Conservation (phyloP, 2,888 invertebrate species). For the Fabriciana adippe region DNA sequence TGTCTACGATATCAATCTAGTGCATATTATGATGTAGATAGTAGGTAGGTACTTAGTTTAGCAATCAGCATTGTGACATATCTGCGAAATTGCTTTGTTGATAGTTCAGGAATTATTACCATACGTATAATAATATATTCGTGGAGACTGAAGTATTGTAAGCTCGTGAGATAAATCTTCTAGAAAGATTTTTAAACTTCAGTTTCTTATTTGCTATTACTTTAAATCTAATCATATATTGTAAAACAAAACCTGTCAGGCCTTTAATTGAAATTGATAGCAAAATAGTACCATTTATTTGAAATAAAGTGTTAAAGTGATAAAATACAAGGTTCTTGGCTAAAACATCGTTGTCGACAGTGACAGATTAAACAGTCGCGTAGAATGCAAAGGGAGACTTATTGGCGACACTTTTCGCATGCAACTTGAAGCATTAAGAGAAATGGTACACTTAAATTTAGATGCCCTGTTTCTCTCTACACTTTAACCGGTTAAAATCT, state of each 20-base stretch:
- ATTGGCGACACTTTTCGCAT: constrained; percentile 56
- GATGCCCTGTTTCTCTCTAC: background rate
- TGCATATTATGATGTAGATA: constrained; percentile 5
- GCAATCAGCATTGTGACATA: constrained; percentile 21
- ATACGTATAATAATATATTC: constrained; percentile 15
- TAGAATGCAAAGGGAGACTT: constrained; percentile 64
- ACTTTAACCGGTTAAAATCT: background rate
- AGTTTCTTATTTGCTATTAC: background rate
- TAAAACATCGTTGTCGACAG: constrained; percentile 24
- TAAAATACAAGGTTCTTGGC: constrained; percentile 17
- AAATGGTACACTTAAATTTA: constrained; percentile 19
- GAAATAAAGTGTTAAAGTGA: constrained; percentile 18
- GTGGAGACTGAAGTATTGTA: background rate
- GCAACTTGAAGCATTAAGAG: constrained; percentile 17
- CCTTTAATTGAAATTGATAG: too few species aligned
- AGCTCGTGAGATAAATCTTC: constrained; percentile 2
- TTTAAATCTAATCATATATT: background rate
- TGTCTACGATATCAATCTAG: constrained; percentile 12
- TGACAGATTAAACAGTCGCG: constrained; percentile 24
- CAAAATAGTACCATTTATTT: background rate
- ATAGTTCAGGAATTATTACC: constrained; percentile 21
- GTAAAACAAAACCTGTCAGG: background rate
- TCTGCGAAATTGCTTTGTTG: constrained; percentile 28
- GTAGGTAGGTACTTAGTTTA: constrained; percentile 12
- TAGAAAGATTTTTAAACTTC: background rate